These are phyloP conservation scores for Ageneiosus marmoratus DNA, from an alignment of 2,113 vertebrate genomes.

Conservation along the genomic window DNA sequence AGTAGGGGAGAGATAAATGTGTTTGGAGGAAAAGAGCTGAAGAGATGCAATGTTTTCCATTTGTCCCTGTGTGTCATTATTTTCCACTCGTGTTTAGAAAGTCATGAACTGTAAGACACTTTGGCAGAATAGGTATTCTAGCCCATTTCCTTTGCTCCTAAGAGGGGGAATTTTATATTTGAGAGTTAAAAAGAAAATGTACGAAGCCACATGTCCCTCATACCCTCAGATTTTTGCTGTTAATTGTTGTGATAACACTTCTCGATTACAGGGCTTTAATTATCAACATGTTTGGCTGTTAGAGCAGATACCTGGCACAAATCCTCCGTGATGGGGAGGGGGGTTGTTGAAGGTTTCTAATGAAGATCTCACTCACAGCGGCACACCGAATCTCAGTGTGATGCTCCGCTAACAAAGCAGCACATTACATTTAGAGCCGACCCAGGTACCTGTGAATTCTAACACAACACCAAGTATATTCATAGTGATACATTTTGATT, in stretches of 20 bases:
- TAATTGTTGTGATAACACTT: constrained; percentile 66
- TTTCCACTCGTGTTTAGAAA: constrained; percentile 5
- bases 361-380: constrained; percentile 62
- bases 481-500: constrained; percentile 76
- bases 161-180: neutral
- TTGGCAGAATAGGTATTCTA: constrained; percentile 2
- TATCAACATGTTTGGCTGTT: constrained; percentile 62
- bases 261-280: constrained; percentile 58
- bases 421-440: constrained; percentile 64
- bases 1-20: constrained; percentile 52
- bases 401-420: constrained; percentile 69
- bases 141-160: neutral
- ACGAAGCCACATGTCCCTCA: constrained; percentile 53
- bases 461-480: constrained; percentile 71
- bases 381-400: constrained; percentile 59
- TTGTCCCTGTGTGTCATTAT: constrained; percentile 13
- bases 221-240: constrained; percentile 54
- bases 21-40: constrained; percentile 46
- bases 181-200: constrained; percentile 1
- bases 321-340: constrained; percentile 34
- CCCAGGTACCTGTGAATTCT: constrained; percentile 74
- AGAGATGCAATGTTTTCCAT: constrained; percentile 23
- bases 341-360: constrained; percentile 58
- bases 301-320: constrained; percentile 55
- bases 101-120: constrained; percentile 11